A percentile compares a stretch with the other conserved stretches of the same genome.
phyloP scores from a whole-genome alignment of 1,140 invertebrate species.

The Helicoverpa armigera region DNA sequence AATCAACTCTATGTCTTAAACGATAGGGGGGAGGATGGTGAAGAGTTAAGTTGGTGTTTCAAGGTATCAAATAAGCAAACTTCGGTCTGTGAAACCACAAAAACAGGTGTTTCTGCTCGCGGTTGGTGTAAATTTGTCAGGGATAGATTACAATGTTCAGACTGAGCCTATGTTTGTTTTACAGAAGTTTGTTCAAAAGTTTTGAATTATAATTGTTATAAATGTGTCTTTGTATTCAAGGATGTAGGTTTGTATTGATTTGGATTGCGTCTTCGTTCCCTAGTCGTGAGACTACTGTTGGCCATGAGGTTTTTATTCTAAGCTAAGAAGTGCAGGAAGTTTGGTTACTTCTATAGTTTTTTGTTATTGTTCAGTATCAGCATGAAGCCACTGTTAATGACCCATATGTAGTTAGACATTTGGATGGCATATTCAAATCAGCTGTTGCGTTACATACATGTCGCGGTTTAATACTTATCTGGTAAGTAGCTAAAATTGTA shows the following conservation, averaged over 20 bases:
- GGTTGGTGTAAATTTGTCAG: constrained; percentile 35
- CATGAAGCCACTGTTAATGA: too few relatives aligned
- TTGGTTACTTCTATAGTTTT: too few relatives aligned
- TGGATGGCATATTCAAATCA: too few relatives aligned
- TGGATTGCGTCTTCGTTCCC: not conserved
- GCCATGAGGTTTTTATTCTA: too few relatives aligned
- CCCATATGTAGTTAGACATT: too few relatives aligned
- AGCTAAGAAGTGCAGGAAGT: too few relatives aligned
- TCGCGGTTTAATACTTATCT: too few relatives aligned
- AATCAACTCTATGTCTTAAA: constrained; percentile 1
- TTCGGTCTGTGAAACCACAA: constrained; percentile 56
- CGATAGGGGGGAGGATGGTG: not conserved
- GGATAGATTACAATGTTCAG: constrained; percentile 36
- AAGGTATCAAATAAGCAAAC: constrained; percentile 43
- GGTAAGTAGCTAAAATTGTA: too few relatives aligned
- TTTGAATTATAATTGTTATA: not conserved
- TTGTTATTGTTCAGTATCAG: too few relatives aligned
- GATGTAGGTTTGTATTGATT: not conserved
- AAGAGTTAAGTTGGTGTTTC: constrained; percentile 1
- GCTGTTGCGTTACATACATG: too few relatives aligned
- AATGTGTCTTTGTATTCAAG: not conserved
- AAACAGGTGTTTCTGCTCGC: constrained; percentile 65
- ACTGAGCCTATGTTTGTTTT: constrained; percentile 32
- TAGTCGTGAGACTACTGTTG: too few relatives aligned
- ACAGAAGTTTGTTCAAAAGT: constrained; percentile 25